A percentile compares a stretch with the other conserved stretches of the same genome.
Conservation (phyloP, 2,888 invertebrate species). For the Microctonus hyperodae region DNA sequence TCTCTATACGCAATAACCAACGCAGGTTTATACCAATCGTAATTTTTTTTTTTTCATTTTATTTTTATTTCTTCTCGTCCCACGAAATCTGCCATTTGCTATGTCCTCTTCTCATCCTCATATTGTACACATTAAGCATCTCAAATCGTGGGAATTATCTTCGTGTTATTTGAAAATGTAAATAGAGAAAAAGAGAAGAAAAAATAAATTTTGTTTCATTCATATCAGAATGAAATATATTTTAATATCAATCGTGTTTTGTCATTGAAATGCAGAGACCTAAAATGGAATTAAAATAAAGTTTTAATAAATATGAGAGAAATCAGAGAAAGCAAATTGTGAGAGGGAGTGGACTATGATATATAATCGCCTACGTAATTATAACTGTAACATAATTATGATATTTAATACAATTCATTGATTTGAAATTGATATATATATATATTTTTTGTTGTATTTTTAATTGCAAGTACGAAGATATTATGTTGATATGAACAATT, state of each 20-base stretch:
- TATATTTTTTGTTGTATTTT: not conserved
- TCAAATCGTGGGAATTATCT: slow-evolving; percentile 29
- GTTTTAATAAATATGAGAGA: not conserved
- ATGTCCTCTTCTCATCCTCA: slow-evolving; percentile 8
- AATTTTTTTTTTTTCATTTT: slow-evolving; percentile 1
- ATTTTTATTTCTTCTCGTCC: slow-evolving; percentile 21
- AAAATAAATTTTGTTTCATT: not conserved
- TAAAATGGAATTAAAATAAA: too few relatives aligned
- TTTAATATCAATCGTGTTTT: too few relatives aligned
- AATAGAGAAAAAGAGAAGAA: not conserved
- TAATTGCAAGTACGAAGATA: not conserved
- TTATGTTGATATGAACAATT: not conserved
- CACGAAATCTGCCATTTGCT: slow-evolving; percentile 25
- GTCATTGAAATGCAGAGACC: too few relatives aligned
- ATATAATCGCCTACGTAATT: not conserved
- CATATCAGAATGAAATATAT: too few relatives aligned
- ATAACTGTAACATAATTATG: not conserved
- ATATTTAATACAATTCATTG: not conserved
- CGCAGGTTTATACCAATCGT: slow-evolving; percentile 24
- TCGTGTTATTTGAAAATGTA: too few relatives aligned
- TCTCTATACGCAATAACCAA: slow-evolving; percentile 29
- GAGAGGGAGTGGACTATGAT: not conserved
- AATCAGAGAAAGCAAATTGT: not conserved
- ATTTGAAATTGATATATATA: not conserved
- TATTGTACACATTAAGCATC: slow-evolving; percentile 18